Evolutionary conservation across 2,888 invertebrate species (phyloP).

Genomic region (Cylloceria caligata): DNA sequence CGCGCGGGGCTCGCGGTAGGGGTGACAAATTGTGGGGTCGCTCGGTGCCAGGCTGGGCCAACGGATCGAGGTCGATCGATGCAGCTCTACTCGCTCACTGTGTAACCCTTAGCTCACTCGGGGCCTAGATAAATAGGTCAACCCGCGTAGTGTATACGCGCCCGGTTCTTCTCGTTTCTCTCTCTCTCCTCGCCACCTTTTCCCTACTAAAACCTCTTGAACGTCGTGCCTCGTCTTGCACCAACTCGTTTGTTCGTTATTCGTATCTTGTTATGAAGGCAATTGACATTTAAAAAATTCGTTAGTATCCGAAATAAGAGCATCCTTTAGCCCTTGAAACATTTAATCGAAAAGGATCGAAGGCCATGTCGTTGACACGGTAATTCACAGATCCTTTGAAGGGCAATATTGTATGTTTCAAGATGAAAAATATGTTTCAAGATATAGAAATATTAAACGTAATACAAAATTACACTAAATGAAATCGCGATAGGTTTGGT

Average conservation of each 20-base stretch:
- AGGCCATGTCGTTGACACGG: background rate
- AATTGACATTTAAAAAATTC: slow-evolving; percentile 56
- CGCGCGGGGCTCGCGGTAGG: slow-evolving; percentile 52
- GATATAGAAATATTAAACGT: too few relatives aligned
- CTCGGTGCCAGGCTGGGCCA: slow-evolving; percentile 78
- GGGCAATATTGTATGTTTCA: background rate
- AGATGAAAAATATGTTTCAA: too few relatives aligned
- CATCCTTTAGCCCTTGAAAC: background rate
- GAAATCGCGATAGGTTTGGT: too few relatives aligned
- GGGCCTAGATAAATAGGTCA: slow-evolving; percentile 68
- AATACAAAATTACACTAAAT: too few relatives aligned
- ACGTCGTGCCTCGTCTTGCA: slow-evolving; percentile 43
- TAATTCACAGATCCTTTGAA: background rate
- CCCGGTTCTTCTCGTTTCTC: background rate
- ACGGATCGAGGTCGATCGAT: slow-evolving; percentile 84
- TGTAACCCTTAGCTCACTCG: slow-evolving; percentile 62
- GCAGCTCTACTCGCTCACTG: slow-evolving; percentile 75
- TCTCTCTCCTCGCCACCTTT: background rate
- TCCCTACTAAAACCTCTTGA: slow-evolving; percentile 59
- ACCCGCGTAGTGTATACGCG: slow-evolving; percentile 36
- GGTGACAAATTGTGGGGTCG: slow-evolving; percentile 74
- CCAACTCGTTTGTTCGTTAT: background rate
- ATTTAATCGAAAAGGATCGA: background rate
- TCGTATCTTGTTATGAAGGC: background rate
- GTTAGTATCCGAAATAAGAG: slow-evolving; percentile 26